These are phyloP conservation scores for Ischnus inquisitorius DNA, from an alignment of 2,888 invertebrate genomes.

Conservation along the genomic window DNA sequence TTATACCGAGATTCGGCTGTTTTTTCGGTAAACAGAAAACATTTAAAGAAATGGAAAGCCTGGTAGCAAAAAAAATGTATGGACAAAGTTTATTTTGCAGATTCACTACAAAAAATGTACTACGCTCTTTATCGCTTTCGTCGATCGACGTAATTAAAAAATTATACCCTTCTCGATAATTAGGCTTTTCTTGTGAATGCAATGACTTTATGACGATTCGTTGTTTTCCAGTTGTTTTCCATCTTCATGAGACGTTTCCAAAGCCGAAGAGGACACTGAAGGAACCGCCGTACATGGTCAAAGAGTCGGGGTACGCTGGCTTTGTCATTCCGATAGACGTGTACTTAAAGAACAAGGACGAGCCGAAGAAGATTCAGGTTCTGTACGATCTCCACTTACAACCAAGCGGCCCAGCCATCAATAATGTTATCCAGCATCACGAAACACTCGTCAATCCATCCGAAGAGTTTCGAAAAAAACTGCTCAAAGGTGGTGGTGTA, in stretches of 20 bases:
- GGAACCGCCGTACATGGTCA: constrained; percentile 95
- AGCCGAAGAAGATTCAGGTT: constrained; percentile 94
- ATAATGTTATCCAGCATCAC: constrained; percentile 92
- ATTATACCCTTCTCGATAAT: neutral
- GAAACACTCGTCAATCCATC: constrained; percentile 94
- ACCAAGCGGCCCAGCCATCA: constrained; percentile 90
- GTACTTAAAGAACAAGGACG: constrained; percentile 94
- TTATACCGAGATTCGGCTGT: too few relatives aligned
- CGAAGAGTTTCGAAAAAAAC: constrained; percentile 95
- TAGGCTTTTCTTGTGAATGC: neutral
- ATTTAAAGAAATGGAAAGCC: too few relatives aligned
- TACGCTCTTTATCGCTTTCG: too few relatives aligned
- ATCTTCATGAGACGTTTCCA: constrained; percentile 96
- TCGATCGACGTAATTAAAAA: too few relatives aligned
- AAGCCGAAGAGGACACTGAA: constrained; percentile 96
- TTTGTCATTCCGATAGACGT: constrained; percentile 96
- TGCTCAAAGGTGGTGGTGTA: constrained; percentile 95
- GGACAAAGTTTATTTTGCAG: too few relatives aligned
- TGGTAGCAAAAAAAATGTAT: too few relatives aligned
- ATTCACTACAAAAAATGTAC: too few relatives aligned
- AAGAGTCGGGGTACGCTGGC: constrained; percentile 98
- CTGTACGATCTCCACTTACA: constrained; percentile 95
- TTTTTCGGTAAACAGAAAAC: too few relatives aligned
- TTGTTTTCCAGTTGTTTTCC: constrained; percentile 90
- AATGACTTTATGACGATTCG: constrained; percentile 11